phyloP scores from a whole-genome alignment of 2,797 vertebrate genomes.

The Crenuchus spilurus region DNA sequence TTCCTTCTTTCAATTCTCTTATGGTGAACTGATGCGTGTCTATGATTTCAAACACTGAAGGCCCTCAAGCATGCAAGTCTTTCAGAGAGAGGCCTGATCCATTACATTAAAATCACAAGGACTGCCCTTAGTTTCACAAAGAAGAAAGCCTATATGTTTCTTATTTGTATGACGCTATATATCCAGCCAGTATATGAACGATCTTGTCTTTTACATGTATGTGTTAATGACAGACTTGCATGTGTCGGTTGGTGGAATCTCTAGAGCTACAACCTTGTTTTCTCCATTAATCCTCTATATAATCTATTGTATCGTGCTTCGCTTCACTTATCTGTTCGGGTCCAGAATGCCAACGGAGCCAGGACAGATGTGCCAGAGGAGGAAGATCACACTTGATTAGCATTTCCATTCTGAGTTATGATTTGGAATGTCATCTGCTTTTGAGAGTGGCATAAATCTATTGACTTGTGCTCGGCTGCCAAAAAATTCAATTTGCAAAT shows the following conservation, averaged over 20 bases:
- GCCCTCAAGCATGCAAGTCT: background rate
- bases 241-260: conserved; percentile 24
- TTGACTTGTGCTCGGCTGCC: conserved; percentile 10
- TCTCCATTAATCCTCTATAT: conserved; percentile 32
- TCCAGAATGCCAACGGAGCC: conserved; percentile 49
- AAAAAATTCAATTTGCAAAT: conserved; percentile 39
- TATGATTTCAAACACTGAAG: background rate
- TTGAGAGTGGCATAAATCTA: conserved; percentile 37
- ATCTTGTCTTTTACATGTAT: no score
- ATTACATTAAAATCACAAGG: conserved; percentile 28
- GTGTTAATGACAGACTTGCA: background rate
- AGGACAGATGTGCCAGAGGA: conserved; percentile 35
- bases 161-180: background rate
- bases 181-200: no score
- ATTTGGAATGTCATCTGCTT: conserved; percentile 41
- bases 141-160: background rate
- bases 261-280: conserved; percentile 29
- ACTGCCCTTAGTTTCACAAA: background rate
- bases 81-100: background rate
- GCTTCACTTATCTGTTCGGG: conserved; percentile 28
- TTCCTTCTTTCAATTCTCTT: background rate
- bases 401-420: conserved; percentile 32
- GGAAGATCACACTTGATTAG: conserved; percentile 43
- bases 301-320: conserved; percentile 29
- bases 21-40: background rate